These are phyloP conservation scores for Emys orbicularis DNA, from an alignment of 2,797 vertebrate species.

Conservation along the genomic window DNA sequence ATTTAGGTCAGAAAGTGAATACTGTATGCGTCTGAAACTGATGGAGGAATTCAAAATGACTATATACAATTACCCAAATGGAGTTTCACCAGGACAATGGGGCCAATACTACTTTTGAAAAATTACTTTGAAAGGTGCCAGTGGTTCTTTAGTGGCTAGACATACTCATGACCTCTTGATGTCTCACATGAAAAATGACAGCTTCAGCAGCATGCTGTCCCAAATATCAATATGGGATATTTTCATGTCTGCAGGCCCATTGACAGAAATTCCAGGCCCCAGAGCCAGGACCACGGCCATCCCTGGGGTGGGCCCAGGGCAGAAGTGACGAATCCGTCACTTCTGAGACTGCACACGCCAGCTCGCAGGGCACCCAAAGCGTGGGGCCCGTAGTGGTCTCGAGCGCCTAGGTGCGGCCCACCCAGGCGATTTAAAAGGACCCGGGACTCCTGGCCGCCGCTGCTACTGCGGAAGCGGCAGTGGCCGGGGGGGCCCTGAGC, in stretches of 20 bases:
- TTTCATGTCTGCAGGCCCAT: background rate
- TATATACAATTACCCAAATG: background rate
- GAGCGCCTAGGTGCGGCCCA: too few relatives aligned
- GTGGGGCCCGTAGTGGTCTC: too few relatives aligned
- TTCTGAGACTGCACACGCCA: too few relatives aligned
- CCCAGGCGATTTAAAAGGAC: too few relatives aligned
- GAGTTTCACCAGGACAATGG: background rate
- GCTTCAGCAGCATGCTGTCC: background rate
- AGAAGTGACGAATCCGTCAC: too few relatives aligned
- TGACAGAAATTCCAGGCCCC: too few relatives aligned
- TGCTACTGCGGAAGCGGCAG: too few relatives aligned
- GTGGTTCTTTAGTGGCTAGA: background rate
- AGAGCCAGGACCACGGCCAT: too few relatives aligned
- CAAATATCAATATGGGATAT: background rate
- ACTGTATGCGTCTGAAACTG: background rate
- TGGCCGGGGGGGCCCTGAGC: too few relatives aligned
- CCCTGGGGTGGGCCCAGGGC: too few relatives aligned
- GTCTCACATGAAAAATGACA: background rate
- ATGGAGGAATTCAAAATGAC: background rate
- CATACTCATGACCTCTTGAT: background rate
- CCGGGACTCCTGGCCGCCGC: too few relatives aligned
- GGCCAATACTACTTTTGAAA: accelerated
- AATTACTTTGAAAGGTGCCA: accelerated
- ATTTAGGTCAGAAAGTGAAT: background rate
- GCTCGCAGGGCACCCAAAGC: too few relatives aligned